These are phyloP conservation scores for Molorchus minor DNA, from an alignment of 2,888 invertebrate genomes.

Conservation along the genomic window DNA sequence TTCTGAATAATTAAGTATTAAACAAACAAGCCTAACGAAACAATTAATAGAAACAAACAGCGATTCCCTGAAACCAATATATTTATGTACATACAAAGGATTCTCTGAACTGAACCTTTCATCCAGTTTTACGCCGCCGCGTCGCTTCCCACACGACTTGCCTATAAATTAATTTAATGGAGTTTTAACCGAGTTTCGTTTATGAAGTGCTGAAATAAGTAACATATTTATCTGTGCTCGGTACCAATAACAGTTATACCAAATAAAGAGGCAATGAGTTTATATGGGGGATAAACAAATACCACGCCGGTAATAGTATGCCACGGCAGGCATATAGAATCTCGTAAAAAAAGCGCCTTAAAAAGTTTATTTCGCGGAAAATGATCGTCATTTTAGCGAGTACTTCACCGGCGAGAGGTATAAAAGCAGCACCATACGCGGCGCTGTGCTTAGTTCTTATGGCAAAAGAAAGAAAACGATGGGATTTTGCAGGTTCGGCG, in stretches of 20 bases:
- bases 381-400: conserved; percentile 6
- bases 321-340: conserved; percentile 19
- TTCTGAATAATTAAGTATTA: too few relatives aligned
- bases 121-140: background rate
- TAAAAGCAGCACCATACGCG: conserved; percentile 35
- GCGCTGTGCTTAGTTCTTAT: conserved; percentile 34
- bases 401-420: conserved; percentile 15
- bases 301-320: conserved; percentile 19
- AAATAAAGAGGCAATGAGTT: conserved; percentile 37
- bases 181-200: background rate
- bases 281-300: conserved; percentile 25
- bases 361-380: conserved; percentile 15
- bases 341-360: conserved; percentile 10
- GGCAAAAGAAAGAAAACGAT: conserved; percentile 37
- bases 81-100: too few relatives aligned
- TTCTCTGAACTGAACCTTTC: too few relatives aligned
- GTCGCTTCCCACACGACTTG: background rate
- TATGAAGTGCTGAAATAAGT: conserved; percentile 32
- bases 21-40: too few relatives aligned
- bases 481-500: conserved; percentile 31
- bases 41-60: too few relatives aligned
- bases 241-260: conserved; percentile 36
- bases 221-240: conserved; percentile 31
- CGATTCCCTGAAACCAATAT: too few relatives aligned
- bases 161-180: background rate